Percentiles rank a stretch among this genome's conserved stretches.
Conservation (phyloP, 2,888 invertebrate genomes). For the Adelognathus sp. region DNA sequence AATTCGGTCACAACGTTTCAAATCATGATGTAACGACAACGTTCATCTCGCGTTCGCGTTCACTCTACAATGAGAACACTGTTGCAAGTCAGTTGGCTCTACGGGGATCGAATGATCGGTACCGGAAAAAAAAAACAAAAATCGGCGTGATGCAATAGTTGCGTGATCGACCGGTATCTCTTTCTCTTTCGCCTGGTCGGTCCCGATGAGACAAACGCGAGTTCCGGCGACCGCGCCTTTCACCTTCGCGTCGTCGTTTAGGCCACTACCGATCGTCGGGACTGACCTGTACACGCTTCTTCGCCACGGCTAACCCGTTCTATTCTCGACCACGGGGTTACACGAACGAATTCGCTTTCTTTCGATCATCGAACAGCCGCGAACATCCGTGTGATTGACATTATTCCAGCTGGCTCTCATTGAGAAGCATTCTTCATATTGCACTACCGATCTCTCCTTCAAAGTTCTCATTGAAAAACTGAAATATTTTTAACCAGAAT, state of each 20-base stretch:
- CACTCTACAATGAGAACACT: neutral
- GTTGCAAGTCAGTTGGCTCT: neutral
- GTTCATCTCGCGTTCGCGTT: conserved; percentile 2
- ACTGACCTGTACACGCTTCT: conserved; percentile 38
- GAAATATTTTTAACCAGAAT: too few species aligned
- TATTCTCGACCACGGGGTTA: conserved; percentile 10
- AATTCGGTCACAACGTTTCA: conserved; percentile 47
- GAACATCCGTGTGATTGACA: neutral
- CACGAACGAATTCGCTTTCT: conserved; percentile 48
- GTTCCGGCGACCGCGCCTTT: conserved; percentile 62
- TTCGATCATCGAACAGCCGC: neutral
- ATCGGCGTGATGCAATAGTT: conserved; percentile 43
- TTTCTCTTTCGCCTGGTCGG: conserved; percentile 14
- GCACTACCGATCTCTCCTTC: too few species aligned
- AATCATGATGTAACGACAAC: neutral
- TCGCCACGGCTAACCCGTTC: conserved; percentile 31
- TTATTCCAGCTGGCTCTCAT: too few species aligned
- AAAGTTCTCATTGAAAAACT: too few species aligned
- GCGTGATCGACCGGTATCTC: conserved; percentile 49
- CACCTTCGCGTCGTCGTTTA: conserved; percentile 55
- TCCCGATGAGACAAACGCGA: conserved; percentile 46
- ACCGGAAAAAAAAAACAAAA: conserved; percentile 12
- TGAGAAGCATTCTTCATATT: too few species aligned
- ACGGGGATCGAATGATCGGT: conserved; percentile 1
- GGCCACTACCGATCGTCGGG: conserved; percentile 15